Conservation (phyloP, 2,113 vertebrate species). For the Sitta europaea region DNA sequence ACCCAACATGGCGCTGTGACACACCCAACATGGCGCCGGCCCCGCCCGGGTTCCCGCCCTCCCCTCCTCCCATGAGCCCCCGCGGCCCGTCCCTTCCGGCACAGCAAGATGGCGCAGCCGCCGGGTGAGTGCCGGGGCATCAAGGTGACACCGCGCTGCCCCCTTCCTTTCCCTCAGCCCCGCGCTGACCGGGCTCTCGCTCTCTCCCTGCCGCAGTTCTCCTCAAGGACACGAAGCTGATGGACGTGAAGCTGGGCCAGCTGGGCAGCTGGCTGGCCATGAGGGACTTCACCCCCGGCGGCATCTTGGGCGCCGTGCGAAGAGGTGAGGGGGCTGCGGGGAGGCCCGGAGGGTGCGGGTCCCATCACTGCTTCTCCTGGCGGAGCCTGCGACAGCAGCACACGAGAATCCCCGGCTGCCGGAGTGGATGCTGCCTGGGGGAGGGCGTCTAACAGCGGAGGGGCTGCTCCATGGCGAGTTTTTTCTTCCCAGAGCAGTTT, state of each 20-base stretch:
- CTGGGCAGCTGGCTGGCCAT: conserved; percentile 82
- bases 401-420: accelerated
- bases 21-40: not conserved
- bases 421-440: accelerated
- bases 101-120: conserved; percentile 39
- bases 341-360: not conserved
- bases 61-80: not conserved
- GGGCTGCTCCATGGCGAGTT: accelerated
- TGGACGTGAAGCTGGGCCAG: conserved; percentile 90
- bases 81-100: not conserved
- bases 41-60: not conserved
- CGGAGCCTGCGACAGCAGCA: accelerated
- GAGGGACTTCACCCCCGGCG: conserved; percentile 83
- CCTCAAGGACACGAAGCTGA: conserved; percentile 80
- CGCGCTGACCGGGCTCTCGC: not conserved
- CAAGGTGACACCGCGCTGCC: conserved; percentile 12
- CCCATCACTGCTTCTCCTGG: not conserved
- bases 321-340: conserved; percentile 75
- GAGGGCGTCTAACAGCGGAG: accelerated
- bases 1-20: not conserved
- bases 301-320: conserved; percentile 65
- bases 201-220: conserved; percentile 70
- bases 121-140: not conserved
- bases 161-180: not conserved
- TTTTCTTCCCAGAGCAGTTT: not conserved